Percentiles rank a stretch among this genome's conserved stretches.
phyloP scores from a whole-genome alignment of 2,888 invertebrate genomes.

The Myathropa florea region DNA sequence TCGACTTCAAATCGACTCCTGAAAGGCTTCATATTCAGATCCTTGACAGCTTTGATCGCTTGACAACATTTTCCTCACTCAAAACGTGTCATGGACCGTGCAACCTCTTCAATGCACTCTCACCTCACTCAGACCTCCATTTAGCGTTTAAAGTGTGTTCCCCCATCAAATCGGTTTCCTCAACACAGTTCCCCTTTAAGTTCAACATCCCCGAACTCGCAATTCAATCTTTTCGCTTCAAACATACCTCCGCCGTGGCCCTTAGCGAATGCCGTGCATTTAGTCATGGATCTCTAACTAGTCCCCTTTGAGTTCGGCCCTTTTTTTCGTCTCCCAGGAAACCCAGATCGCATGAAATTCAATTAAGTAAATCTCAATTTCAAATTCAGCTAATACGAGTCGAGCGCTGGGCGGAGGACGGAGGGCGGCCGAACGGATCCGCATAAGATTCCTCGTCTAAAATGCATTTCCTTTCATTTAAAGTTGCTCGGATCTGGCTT shows the following conservation, averaged over 20 bases:
- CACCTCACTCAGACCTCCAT: no score
- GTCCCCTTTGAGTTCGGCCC: not conserved
- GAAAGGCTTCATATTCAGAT: no score
- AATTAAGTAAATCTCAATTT: constrained; percentile 58
- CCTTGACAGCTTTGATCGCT: no score
- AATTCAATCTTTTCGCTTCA: not conserved
- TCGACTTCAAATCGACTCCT: no score
- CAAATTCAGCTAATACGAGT: constrained; percentile 35
- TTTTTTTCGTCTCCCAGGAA: not conserved
- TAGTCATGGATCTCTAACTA: not conserved
- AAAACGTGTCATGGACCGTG: no score
- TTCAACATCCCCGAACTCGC: not conserved
- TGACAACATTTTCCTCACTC: no score
- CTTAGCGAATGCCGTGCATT: not conserved
- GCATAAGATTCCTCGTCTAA: not conserved
- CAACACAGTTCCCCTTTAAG: no score
- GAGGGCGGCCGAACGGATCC: not conserved
- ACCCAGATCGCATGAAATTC: constrained; percentile 45
- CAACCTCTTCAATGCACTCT: no score
- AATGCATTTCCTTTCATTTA: constrained; percentile 36
- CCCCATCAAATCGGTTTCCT: no score
- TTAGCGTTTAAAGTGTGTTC: no score
- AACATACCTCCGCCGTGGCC: not conserved
- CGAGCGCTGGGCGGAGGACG: not conserved
- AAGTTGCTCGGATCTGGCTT: not conserved